Conservation (phyloP, 2,888 invertebrate genomes). For the Amphimallon solstitiale region DNA sequence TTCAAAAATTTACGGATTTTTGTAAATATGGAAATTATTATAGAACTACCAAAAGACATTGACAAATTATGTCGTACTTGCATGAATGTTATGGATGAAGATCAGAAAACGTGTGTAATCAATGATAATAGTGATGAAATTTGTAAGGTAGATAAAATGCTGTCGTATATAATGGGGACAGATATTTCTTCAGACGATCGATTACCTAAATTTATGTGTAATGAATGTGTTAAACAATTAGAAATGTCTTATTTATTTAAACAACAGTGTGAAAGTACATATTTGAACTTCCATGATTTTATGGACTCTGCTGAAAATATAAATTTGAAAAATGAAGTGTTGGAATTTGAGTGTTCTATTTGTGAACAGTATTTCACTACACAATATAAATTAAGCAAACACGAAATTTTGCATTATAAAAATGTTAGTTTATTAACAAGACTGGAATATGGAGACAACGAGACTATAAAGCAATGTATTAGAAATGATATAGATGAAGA, state of each 20-base stretch:
- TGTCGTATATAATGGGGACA: slow-evolving; percentile 39
- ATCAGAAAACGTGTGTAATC: slow-evolving; percentile 37
- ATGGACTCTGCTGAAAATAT: slow-evolving; percentile 24
- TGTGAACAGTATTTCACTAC: slow-evolving; percentile 36
- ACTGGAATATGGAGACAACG: slow-evolving; percentile 6
- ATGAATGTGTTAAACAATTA: slow-evolving; percentile 45
- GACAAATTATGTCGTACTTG: slow-evolving; percentile 48
- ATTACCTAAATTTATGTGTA: slow-evolving; percentile 49
- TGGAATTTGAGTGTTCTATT: slow-evolving; percentile 33
- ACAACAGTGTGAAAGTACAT: slow-evolving; percentile 47
- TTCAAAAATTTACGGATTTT: slow-evolving; percentile 8
- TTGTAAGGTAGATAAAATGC: slow-evolving; percentile 43
- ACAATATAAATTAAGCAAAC: slow-evolving; percentile 41
- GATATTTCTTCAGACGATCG: slow-evolving; percentile 45
- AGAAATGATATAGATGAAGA: slow-evolving; percentile 8
- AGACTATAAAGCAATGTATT: not conserved
- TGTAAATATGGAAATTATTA: slow-evolving; percentile 42
- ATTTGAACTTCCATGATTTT: slow-evolving; percentile 43
- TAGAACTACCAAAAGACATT: slow-evolving; percentile 47
- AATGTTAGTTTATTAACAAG: slow-evolving; percentile 33
- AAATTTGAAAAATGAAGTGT: not conserved
- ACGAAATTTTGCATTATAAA: slow-evolving; percentile 39
- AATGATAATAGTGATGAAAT: slow-evolving; percentile 29
- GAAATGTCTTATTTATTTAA: slow-evolving; percentile 47
- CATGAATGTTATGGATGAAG: slow-evolving; percentile 42